A percentile compares a stretch with the other conserved stretches of the same genome.
Evolutionary conservation across 2,113 vertebrate species (phyloP).

Genomic region (Alosa alosa): DNA sequence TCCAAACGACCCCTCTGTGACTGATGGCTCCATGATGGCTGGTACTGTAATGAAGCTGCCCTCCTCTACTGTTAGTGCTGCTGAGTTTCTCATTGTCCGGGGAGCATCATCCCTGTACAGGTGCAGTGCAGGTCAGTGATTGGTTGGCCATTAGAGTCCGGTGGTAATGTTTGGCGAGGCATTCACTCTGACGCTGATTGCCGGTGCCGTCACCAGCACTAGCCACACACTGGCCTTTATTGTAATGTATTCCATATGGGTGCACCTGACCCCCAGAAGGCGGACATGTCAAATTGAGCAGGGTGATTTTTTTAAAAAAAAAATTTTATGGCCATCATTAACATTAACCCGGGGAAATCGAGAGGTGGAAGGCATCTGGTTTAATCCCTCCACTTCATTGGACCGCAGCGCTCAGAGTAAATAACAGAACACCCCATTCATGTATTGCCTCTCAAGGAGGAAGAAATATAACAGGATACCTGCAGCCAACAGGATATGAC

Average conservation of each 20-base stretch:
- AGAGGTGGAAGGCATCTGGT: conserved; percentile 38
- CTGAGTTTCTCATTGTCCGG: conserved; percentile 42
- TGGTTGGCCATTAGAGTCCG: conserved; percentile 41
- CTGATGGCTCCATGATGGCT: neutral
- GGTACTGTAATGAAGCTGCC: neutral
- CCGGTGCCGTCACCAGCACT: neutral
- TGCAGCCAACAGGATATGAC: neutral
- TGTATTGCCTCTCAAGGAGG: neutral
- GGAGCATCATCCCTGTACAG: conserved; percentile 38
- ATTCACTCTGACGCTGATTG: conserved; percentile 38
- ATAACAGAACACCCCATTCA: conserved; percentile 28
- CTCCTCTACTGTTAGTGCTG: neutral
- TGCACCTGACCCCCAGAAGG: conserved; percentile 46
- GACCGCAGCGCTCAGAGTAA: conserved; percentile 40
- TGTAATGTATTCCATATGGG: conserved; percentile 51
- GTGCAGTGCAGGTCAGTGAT: conserved; percentile 42
- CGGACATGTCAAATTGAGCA: conserved; percentile 48
- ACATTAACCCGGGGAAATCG: conserved; percentile 44
- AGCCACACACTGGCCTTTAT: conserved; percentile 47
- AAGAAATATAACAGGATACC: neutral
- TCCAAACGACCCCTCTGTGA: neutral
- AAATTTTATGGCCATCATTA: conserved; percentile 61
- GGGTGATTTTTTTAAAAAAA: too few species aligned
- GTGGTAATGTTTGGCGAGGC: conserved; percentile 42
- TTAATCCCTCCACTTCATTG: conserved; percentile 51